These are phyloP conservation scores for Tethea ocularis DNA, from an alignment of 2,888 invertebrate genomes.

Conservation along the genomic window DNA sequence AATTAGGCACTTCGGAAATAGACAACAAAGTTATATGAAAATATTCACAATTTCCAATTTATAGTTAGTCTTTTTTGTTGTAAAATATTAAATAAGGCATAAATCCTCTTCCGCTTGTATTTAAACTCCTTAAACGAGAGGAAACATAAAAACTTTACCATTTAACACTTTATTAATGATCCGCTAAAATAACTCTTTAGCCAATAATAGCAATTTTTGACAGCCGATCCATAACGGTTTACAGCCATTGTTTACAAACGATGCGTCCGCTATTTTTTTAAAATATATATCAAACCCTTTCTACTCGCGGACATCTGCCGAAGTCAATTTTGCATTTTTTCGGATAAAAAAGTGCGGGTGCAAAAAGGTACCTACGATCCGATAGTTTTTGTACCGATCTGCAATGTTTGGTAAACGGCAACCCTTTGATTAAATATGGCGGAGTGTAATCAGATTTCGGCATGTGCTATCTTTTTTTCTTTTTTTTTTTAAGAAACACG, in stretches of 20 bases:
- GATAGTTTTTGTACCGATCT: conserved; percentile 61
- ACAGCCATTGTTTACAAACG: conserved; percentile 67
- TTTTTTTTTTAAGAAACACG: conserved; percentile 74
- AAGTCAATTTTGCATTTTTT: conserved; percentile 82
- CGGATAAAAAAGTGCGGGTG: conserved; percentile 69
- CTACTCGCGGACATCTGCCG: conserved; percentile 81
- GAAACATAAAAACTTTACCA: conserved; percentile 31
- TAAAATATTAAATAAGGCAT: conserved; percentile 18
- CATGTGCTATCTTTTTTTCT: conserved; percentile 72
- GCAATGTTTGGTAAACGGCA: conserved; percentile 72
- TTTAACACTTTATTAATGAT: conserved; percentile 51
- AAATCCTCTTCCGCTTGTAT: conserved; percentile 40
- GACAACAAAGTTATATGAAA: too few relatives aligned
- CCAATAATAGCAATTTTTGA: conserved; percentile 69
- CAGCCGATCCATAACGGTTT: conserved; percentile 72
- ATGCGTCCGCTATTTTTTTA: conserved; percentile 68
- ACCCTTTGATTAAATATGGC: conserved; percentile 79
- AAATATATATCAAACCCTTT: conserved; percentile 76
- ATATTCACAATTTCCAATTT: too few relatives aligned
- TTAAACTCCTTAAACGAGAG: conserved; percentile 28
- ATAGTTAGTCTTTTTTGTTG: too few relatives aligned
- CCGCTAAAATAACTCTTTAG: conserved; percentile 61
- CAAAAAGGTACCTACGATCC: conserved; percentile 61
- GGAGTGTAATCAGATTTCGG: conserved; percentile 80
- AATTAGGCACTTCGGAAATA: too few relatives aligned